Percentiles rank a stretch among this genome's conserved stretches.
phyloP scores from a whole-genome alignment of 2,888 invertebrate genomes.

The Chaitophorus viminalis region DNA sequence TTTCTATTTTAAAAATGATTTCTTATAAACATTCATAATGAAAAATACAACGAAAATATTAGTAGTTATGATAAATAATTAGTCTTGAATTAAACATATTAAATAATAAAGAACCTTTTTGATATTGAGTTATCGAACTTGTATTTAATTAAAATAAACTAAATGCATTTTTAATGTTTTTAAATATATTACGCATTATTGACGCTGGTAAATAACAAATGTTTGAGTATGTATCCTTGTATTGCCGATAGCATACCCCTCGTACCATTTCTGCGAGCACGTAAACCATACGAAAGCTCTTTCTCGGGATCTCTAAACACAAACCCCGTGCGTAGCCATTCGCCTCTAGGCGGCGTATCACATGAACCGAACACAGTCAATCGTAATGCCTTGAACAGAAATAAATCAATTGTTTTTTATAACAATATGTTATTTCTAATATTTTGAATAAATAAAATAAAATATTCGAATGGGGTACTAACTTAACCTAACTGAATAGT shows the following conservation, averaged over 20 bases:
- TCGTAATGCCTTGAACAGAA: constrained; percentile 71
- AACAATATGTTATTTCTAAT: too few relatives aligned
- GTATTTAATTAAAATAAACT: too few relatives aligned
- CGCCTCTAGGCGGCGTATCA: constrained; percentile 76
- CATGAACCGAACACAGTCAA: constrained; percentile 75
- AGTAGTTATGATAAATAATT: neutral
- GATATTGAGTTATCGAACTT: too few relatives aligned
- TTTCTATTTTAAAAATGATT: neutral
- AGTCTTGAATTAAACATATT: neutral
- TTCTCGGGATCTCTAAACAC: constrained; percentile 73
- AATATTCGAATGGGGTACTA: too few relatives aligned
- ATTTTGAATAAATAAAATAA: too few relatives aligned
- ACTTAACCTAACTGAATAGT: too few relatives aligned
- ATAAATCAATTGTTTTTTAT: neutral
- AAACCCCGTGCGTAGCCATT: constrained; percentile 79
- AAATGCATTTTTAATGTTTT: too few relatives aligned
- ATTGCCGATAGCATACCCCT: constrained; percentile 74
- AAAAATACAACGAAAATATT: neutral
- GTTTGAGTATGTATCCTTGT: constrained; percentile 77
- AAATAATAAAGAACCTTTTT: neutral
- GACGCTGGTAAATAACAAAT: constrained; percentile 72
- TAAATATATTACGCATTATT: constrained; percentile 66
- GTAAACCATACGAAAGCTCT: constrained; percentile 74
- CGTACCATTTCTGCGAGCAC: constrained; percentile 75
- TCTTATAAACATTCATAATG: neutral